Evolutionary conservation across 2,888 invertebrate genomes (phyloP).

Genomic region (Operophtera brumata): DNA sequence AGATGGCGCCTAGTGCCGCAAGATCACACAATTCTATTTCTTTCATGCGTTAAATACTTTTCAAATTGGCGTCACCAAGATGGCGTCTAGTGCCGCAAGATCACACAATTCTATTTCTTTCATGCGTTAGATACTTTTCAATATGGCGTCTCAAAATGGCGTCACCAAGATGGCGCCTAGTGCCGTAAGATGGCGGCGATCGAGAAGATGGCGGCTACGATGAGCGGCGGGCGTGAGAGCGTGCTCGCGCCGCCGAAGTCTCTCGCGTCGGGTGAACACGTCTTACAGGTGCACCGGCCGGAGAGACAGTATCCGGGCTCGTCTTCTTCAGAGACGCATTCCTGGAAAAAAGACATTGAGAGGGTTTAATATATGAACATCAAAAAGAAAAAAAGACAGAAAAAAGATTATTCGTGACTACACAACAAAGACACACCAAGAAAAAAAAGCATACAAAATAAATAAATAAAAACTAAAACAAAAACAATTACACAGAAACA

Average conservation of each 20-base stretch:
- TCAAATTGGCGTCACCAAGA: slow-evolving; percentile 5
- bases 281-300: slow-evolving; percentile 72
- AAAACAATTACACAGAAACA: too few species aligned
- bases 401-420: too few species aligned
- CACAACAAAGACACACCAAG: too few species aligned
- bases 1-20: slow-evolving; percentile 50
- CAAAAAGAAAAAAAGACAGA: too few species aligned
- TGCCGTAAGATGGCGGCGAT: slow-evolving; percentile 56
- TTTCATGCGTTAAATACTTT: neutral
- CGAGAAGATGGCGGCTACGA: slow-evolving; percentile 49
- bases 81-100: slow-evolving; percentile 55
- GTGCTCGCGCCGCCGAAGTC: slow-evolving; percentile 63
- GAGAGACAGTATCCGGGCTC: slow-evolving; percentile 70
- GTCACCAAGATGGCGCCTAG: slow-evolving; percentile 38
- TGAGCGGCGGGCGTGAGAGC: slow-evolving; percentile 42
- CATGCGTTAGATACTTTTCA: neutral
- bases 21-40: slow-evolving; percentile 33
- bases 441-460: too few species aligned
- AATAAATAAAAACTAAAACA: too few species aligned
- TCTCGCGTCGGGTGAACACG: slow-evolving; percentile 64
- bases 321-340: slow-evolving; percentile 72
- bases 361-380: too few species aligned
- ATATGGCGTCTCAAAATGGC: slow-evolving; percentile 14
- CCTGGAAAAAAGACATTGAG: slow-evolving; percentile 44
- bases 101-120: slow-evolving; percentile 11